Evolutionary conservation across 1,140 invertebrate genomes (phyloP).

Genomic region (Pogonus chalceus): DNA sequence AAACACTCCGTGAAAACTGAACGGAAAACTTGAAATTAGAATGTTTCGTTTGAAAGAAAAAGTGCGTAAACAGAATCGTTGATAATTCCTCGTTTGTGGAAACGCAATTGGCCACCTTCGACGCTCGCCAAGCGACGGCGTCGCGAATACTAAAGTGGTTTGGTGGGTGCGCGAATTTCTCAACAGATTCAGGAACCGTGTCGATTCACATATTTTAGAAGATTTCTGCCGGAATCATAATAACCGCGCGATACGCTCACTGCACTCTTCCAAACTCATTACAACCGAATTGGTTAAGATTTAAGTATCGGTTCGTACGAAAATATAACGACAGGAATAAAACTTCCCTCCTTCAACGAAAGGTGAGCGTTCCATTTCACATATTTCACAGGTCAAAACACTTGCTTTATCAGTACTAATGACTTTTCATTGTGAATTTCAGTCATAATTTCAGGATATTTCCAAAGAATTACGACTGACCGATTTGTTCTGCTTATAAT

Average conservation of each 20-base stretch:
- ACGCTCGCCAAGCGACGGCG: neutral
- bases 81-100: neutral
- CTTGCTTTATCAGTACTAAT: neutral
- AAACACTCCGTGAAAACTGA: no score
- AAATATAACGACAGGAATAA: neutral
- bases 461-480: no score
- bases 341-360: neutral
- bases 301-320: neutral
- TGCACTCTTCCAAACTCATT: neutral
- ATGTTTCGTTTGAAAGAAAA: no score
- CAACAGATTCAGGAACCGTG: neutral
- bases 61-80: no score
- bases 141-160: neutral
- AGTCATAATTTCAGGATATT: no score
- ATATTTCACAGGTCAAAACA: neutral
- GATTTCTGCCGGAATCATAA: neutral
- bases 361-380: neutral
- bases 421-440: no score
- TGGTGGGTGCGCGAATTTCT: conserved; percentile 4
- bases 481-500: no score
- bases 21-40: neutral
- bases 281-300: neutral
- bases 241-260: neutral
- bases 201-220: neutral
- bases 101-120: neutral